Percentiles rank a stretch among this genome's conserved stretches.
phyloP scores from a whole-genome alignment of 37 sponge, comb jelly and placozoan species.

The Aplysina aerophoba region DNA sequence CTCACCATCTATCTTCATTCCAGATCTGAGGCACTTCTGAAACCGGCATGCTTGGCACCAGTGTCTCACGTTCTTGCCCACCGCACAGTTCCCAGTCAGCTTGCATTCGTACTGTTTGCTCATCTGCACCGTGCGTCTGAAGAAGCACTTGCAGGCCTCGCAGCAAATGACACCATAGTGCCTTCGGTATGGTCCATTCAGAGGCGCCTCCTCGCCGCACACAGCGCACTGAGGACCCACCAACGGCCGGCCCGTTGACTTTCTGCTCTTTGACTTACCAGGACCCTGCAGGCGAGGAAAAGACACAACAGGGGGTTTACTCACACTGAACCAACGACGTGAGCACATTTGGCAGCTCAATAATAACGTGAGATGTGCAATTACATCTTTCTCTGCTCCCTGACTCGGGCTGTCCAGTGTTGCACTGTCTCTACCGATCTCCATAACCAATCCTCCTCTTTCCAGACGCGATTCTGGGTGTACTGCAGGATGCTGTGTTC shows the following conservation, averaged over 20 bases:
- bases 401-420: too few species aligned
- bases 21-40: slow-evolving; percentile 82
- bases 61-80: slow-evolving; percentile 80
- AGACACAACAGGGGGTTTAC: too few species aligned
- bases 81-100: slow-evolving; percentile 62
- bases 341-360: too few species aligned
- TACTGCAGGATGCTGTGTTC: too few species aligned
- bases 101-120: slow-evolving; percentile 88
- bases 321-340: too few species aligned
- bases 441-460: too few species aligned
- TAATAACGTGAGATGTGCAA: too few species aligned
- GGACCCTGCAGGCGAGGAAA: not conserved
- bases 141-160: slow-evolving; percentile 97
- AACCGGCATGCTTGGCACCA: slow-evolving; percentile 94
- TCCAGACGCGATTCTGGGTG: too few species aligned
- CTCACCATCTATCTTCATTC: slow-evolving; percentile 93
- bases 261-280: not conserved
- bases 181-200: slow-evolving; percentile 49
- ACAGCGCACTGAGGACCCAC: slow-evolving; percentile 71
- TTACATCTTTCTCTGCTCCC: too few species aligned
- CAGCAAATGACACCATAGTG: slow-evolving; percentile 94
- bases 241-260: not conserved
- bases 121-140: slow-evolving; percentile 93
- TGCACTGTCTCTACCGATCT: too few species aligned
- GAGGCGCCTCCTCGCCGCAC: slow-evolving; percentile 70